Base-by-base conservation (phyloP, 2,888 invertebrate species). In the Drosophila crucigera region DNA sequence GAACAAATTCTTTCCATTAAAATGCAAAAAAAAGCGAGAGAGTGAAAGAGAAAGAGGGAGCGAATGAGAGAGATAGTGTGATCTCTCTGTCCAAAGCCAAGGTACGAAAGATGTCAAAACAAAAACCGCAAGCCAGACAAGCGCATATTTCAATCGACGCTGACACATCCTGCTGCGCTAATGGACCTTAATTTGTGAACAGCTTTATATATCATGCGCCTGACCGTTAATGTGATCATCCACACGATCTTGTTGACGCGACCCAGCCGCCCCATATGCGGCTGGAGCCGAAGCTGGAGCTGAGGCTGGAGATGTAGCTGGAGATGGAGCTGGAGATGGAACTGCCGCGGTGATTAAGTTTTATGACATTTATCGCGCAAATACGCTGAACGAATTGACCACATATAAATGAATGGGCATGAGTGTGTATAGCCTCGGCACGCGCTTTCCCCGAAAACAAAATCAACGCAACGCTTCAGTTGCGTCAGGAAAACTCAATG, bases 111-210 rank as follows among this genome's bases (percentile, higher is more conserved):
- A 90, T 85, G 85, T 85, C 85, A 86, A 86, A 86, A 86, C 90
- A 85, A 83, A 80, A 83, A 80, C 86, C 90, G 89, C 86, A 83
- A 84, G 80, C 74, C 78, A 69, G 90, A 89, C 86, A 90, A 88
- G 89, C 79, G 86, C 86, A 89, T 90, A 90, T 90, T 87, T 87
- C 90, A 90, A 85, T 88, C 89, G 79, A 74, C 78, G 89, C 81
- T 91, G 91, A 91, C 89, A 90, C 86, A 91, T 91, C 91, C 91
- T 89, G 91, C 91, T 88, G 91, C 81, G 92, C 86, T 92, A 91
- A 91, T 91, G 91, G 91, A 92, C 89, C 89, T 83, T 91, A 91
- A 92, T 91, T 91, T 91, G 90, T 84, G 91, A 90, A 89, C 91
- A 87, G 91, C 80, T 89, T 89, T 89, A 89, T 91, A 89, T 91